A percentile compares a stretch with the other conserved stretches of the same genome.
Evolutionary conservation across 2,113 vertebrate species (phyloP).

Genomic region (Cepphus grylle): DNA sequence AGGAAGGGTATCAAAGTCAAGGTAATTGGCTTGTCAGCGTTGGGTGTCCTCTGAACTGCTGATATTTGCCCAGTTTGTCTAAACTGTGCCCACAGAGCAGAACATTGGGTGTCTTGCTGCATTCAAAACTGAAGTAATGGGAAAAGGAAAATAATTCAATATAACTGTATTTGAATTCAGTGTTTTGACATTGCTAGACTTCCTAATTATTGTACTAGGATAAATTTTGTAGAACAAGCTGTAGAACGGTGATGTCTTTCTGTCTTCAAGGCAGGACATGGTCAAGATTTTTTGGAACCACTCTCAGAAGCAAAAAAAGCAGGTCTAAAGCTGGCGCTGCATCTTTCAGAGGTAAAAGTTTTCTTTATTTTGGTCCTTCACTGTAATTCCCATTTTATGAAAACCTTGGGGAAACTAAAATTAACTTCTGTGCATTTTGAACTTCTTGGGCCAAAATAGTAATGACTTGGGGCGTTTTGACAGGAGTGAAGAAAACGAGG

Average conservation of each 20-base stretch:
- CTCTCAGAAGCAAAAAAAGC: slow-evolving; percentile 85
- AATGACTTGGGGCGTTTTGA: neutral
- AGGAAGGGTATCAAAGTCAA: neutral
- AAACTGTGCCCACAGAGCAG: neutral
- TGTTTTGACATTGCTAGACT: neutral
- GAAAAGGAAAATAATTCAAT: neutral
- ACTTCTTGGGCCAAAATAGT: neutral
- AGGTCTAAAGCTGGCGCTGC: slow-evolving; percentile 90
- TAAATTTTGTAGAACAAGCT: neutral
- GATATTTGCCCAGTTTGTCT: neutral
- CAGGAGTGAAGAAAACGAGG: neutral
- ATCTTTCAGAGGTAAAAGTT: slow-evolving; percentile 90
- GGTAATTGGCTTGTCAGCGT: neutral
- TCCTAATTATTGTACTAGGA: neutral
- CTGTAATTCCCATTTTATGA: neutral
- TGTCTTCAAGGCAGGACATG: slow-evolving; percentile 82
- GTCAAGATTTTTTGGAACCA: slow-evolving; percentile 84
- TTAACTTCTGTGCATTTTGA: neutral
- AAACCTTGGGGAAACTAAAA: neutral
- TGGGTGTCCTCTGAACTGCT: neutral
- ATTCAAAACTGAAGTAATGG: neutral
- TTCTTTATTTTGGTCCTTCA: neutral
- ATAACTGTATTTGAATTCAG: neutral
- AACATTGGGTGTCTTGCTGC: neutral
- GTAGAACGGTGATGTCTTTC: neutral